Percentiles rank a stretch among this genome's conserved stretches.
Conservation (phyloP, 2,797 vertebrate genomes). For the Myripristis murdjan region DNA sequence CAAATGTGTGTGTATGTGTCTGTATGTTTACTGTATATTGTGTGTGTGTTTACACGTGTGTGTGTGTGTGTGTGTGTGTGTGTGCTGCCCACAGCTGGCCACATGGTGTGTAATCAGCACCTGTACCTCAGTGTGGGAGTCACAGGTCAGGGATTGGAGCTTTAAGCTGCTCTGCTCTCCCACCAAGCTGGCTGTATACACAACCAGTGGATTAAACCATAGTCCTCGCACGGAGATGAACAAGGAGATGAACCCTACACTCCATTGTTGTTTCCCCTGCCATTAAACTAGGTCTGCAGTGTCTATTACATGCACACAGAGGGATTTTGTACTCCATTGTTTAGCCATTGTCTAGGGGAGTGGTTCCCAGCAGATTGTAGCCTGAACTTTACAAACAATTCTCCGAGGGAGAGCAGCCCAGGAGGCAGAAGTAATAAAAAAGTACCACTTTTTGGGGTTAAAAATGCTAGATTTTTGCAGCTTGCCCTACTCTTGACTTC, state of each 20-base stretch:
- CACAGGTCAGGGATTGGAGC: conserved; percentile 55
- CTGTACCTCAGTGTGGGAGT: conserved; percentile 44
- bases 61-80: too few species aligned
- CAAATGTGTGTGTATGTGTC: conserved; percentile 3
- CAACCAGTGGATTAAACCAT: conserved; percentile 51
- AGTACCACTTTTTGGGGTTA: too few species aligned
- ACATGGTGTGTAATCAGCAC: conserved; percentile 57
- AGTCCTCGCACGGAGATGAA: conserved; percentile 30
- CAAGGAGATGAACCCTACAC: conserved; percentile 13
- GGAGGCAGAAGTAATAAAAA: too few species aligned
- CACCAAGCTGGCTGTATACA: conserved; percentile 16
- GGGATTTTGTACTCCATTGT: conserved; percentile 1
- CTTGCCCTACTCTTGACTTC: too few species aligned
- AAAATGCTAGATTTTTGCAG: too few species aligned
- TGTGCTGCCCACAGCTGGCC: conserved; percentile 32
- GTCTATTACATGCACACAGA: conserved; percentile 13
- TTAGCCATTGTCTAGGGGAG: not conserved
- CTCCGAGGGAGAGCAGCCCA: too few species aligned
- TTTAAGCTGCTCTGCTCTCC: conserved; percentile 40
- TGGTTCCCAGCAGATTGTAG: not conserved
- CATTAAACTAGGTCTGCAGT: conserved; percentile 6
- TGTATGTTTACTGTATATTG: conserved; percentile 16
- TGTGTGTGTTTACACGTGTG: too few species aligned
- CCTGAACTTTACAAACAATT: not conserved
- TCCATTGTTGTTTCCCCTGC: not conserved